Evolutionary conservation across 2,113 vertebrate genomes (phyloP).

Genomic region (Danionella cerebrum): DNA sequence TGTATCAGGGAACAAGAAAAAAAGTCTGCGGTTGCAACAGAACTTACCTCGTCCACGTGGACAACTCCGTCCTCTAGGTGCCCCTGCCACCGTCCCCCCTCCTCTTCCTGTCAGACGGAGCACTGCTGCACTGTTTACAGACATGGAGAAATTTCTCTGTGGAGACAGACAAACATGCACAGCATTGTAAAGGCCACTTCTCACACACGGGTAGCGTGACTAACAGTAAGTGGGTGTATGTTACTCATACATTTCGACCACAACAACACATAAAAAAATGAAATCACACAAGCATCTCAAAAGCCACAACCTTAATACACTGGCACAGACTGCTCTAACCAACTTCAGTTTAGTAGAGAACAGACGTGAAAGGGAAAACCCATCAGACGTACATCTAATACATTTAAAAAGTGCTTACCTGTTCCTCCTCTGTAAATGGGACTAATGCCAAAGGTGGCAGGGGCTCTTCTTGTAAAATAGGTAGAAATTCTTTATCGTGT

Average conservation of each 20-base stretch:
- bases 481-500: slow-evolving; percentile 95
- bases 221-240: background rate
- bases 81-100: slow-evolving; percentile 83
- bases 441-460: slow-evolving; percentile 92
- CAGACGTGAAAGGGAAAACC: background rate
- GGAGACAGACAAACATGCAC: slow-evolving; percentile 33
- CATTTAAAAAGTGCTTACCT: slow-evolving; percentile 67
- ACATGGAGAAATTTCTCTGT: slow-evolving; percentile 99
- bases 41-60: slow-evolving; percentile 92
- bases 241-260: background rate
- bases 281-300: background rate
- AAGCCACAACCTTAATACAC: background rate
- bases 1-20: background rate
- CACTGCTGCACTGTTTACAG: slow-evolving; percentile 96
- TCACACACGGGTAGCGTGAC: background rate
- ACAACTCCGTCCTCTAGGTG: slow-evolving; percentile 94
- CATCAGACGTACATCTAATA: background rate
- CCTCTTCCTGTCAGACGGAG: slow-evolving; percentile 84
- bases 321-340: background rate
- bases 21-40: background rate
- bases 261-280: background rate
- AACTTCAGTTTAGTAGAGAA: background rate
- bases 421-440: slow-evolving; percentile 98
- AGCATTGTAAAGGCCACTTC: background rate
- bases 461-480: slow-evolving; percentile 96